Conservation (phyloP, 2,113 vertebrate genomes). For the Upupa epops region DNA sequence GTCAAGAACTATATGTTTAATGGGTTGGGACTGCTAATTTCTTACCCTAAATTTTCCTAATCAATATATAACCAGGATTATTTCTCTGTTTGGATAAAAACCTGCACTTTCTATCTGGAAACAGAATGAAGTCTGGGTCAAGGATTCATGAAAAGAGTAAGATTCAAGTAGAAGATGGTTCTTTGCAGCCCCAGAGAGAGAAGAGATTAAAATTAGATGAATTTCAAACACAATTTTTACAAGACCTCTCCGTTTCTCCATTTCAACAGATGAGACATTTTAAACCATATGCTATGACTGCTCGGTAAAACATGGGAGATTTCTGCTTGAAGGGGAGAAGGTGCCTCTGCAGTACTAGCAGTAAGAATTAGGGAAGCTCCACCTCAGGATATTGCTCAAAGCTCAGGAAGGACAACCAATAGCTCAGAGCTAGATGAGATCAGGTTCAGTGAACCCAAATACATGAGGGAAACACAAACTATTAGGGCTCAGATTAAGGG, state of each 20-base stretch:
- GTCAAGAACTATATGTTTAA: not conserved
- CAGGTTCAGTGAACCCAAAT: not conserved
- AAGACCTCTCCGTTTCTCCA: not conserved
- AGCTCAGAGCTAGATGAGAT: not conserved
- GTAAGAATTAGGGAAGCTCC: not conserved
- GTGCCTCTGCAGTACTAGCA: rapidly evolving
- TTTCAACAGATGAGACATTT: not conserved
- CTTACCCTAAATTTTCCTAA: not conserved
- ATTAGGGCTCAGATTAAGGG: not conserved
- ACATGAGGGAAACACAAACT: rapidly evolving
- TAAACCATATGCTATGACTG: not conserved
- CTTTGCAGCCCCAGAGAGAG: not conserved
- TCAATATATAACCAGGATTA: no score
- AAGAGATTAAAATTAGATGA: not conserved
- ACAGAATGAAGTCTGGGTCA: not conserved
- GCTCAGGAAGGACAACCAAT: not conserved
- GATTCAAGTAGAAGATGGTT: not conserved
- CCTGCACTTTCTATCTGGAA: not conserved
- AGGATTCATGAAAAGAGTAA: not conserved
- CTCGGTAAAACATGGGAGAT: not conserved
- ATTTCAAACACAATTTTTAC: not conserved
- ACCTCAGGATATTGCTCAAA: not conserved
- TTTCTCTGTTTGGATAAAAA: not conserved
- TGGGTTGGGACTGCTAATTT: not conserved
- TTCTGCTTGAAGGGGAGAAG: not conserved